phyloP scores from a whole-genome alignment of 64 coral and sea anemone species.

The Stylophora pistillata region DNA sequence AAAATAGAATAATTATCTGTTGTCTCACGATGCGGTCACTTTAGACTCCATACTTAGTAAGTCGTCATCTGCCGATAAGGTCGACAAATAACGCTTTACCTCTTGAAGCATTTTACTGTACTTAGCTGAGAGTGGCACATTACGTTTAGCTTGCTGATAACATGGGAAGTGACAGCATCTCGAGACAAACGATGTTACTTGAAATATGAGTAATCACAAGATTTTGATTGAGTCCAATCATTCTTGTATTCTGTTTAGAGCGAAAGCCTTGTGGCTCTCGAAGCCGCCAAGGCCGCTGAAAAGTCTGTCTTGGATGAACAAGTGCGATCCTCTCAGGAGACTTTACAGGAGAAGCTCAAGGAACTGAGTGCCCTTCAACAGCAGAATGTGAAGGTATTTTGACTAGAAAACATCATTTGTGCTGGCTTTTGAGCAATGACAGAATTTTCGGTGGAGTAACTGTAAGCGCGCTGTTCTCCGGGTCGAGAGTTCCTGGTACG shows the following conservation, averaged over 20 bases:
- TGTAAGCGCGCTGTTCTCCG: background rate
- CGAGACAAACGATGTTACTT: too few relatives aligned
- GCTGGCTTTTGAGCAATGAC: too few relatives aligned
- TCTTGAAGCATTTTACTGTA: too few relatives aligned
- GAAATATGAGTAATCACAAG: too few relatives aligned
- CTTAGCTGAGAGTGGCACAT: too few relatives aligned
- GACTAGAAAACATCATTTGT: background rate
- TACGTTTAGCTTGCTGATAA: too few relatives aligned
- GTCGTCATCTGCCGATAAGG: too few relatives aligned
- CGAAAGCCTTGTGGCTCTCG: slow-evolving; percentile 80
- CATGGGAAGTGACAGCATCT: too few relatives aligned
- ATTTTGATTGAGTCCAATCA: too few relatives aligned
- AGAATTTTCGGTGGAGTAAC: too few relatives aligned
- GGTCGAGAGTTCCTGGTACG: background rate
- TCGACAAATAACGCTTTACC: too few relatives aligned
- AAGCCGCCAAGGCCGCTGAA: slow-evolving; percentile 89
- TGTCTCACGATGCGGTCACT: background rate
- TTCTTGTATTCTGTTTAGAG: slow-evolving; percentile 38
- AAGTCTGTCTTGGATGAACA: slow-evolving; percentile 93
- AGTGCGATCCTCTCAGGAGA: slow-evolving; percentile 72
- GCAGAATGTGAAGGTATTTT: slow-evolving; percentile 68
- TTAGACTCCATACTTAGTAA: background rate
- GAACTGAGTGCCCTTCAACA: slow-evolving; percentile 87
- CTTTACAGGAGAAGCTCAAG: slow-evolving; percentile 74
- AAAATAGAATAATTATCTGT: background rate